Percentiles rank a stretch among this genome's conserved stretches.
Evolutionary conservation across 2,888 invertebrate genomes (phyloP).

Genomic region (Lasioglossum zephyrum): DNA sequence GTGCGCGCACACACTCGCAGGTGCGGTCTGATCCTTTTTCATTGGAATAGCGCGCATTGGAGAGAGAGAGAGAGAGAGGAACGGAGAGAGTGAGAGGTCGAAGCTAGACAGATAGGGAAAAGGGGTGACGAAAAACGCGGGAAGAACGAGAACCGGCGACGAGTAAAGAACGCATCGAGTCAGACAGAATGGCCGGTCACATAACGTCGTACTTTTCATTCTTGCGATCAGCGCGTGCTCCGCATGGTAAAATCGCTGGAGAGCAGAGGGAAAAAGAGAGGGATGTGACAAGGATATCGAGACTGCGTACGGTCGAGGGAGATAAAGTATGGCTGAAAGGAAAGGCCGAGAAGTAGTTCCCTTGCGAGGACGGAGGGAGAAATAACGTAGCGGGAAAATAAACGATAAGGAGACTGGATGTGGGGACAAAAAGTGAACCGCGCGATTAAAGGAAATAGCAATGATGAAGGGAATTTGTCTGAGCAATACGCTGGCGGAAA

Average conservation of each 20-base stretch:
- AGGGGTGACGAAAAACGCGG: conserved; percentile 25
- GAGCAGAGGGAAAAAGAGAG: neutral
- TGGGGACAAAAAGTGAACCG: neutral
- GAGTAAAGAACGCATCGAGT: conserved; percentile 60
- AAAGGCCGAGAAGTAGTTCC: neutral
- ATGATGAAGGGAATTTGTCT: neutral
- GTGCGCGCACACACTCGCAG: neutral
- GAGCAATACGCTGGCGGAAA: neutral
- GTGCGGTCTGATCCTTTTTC: neutral
- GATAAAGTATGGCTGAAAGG: neutral
- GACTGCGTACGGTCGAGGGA: neutral
- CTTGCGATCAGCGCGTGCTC: conserved; percentile 50
- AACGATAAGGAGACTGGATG: neutral
- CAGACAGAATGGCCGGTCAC: conserved; percentile 46
- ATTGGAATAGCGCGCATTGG: neutral
- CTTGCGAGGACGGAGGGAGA: neutral
- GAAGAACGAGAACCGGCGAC: conserved; percentile 6
- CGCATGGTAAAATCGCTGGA: conserved; percentile 22
- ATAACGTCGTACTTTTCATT: conserved; percentile 63
- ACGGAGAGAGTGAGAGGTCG: neutral
- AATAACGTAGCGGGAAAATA: neutral
- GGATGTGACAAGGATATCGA: neutral
- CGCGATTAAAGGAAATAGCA: neutral
- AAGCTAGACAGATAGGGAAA: neutral
- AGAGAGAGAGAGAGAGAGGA: neutral